phyloP scores from a whole-genome alignment of 2,113 vertebrate species.

The Myrmophylax atrothorax region DNA sequence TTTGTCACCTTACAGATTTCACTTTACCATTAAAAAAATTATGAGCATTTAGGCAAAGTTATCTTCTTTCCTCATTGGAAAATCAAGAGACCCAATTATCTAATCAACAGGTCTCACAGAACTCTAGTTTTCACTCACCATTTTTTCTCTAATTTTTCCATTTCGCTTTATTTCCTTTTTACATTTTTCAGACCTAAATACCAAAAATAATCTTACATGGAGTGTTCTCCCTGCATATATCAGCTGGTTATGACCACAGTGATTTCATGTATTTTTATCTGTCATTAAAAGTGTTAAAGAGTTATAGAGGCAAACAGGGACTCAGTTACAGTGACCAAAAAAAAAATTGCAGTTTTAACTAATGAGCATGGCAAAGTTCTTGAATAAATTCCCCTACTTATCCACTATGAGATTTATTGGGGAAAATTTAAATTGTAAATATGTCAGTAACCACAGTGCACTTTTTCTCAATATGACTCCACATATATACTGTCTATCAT shows the following conservation, averaged over 20 bases:
- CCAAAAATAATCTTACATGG: background rate
- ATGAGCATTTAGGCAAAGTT: background rate
- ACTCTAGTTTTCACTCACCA: background rate
- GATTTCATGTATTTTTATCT: background rate
- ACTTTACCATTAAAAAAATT: background rate
- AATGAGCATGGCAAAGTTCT: background rate
- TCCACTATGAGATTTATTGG: background rate
- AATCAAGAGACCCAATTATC: background rate
- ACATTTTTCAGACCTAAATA: background rate
- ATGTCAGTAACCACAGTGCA: background rate
- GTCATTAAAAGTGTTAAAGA: background rate
- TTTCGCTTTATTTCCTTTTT: background rate
- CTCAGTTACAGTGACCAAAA: background rate
- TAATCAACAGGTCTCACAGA: background rate
- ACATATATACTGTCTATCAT: background rate
- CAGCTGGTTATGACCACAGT: background rate
- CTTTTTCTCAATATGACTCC: background rate
- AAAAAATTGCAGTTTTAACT: background rate
- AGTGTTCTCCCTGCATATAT: background rate
- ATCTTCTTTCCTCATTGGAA: background rate
- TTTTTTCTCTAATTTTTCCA: background rate
- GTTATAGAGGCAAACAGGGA: background rate
- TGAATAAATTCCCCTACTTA: background rate
- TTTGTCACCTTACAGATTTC: background rate
- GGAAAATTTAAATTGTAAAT: background rate